These are phyloP conservation scores for Piscicola geometra DNA, from an alignment of 2,888 invertebrate species.

Conservation along the genomic window DNA sequence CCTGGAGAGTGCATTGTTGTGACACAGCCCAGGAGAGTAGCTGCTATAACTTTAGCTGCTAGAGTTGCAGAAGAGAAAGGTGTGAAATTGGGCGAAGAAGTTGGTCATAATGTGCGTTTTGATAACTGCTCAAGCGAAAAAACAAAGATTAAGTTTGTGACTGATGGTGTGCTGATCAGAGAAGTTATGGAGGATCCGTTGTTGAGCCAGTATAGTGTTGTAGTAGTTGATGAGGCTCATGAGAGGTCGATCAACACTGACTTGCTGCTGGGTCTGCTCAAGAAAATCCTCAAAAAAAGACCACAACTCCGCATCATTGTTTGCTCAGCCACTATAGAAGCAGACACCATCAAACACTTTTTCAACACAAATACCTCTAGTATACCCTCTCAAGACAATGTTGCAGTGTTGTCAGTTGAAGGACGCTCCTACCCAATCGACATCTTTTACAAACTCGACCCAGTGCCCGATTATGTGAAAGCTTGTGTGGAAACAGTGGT, in stretches of 20 bases:
- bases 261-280: slow-evolving; percentile 83
- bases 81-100: slow-evolving; percentile 68
- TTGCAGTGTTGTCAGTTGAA: slow-evolving; percentile 78
- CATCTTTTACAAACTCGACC: slow-evolving; percentile 71
- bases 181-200: slow-evolving; percentile 94
- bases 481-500: slow-evolving; percentile 79
- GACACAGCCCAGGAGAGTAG: slow-evolving; percentile 85
- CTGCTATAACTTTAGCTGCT: slow-evolving; percentile 75
- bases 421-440: slow-evolving; percentile 79
- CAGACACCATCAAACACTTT: slow-evolving; percentile 62
- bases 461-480: slow-evolving; percentile 82
- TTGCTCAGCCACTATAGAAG: slow-evolving; percentile 92
- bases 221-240: slow-evolving; percentile 91
- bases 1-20: slow-evolving; percentile 74
- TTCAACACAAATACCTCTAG: slow-evolving; percentile 59
- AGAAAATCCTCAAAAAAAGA: slow-evolving; percentile 79
- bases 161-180: slow-evolving; percentile 86
- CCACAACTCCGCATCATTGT: slow-evolving; percentile 76
- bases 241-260: slow-evolving; percentile 89
- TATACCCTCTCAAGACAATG: slow-evolving; percentile 63
- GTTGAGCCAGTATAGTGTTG: slow-evolving; percentile 73
- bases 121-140: slow-evolving; percentile 56
- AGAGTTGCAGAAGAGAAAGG: slow-evolving; percentile 84
- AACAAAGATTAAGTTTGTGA: slow-evolving; percentile 73
- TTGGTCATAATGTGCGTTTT: slow-evolving; percentile 78